Conservation (phyloP, 2,888 invertebrate species). For the Amphipyra tragopoginis region DNA sequence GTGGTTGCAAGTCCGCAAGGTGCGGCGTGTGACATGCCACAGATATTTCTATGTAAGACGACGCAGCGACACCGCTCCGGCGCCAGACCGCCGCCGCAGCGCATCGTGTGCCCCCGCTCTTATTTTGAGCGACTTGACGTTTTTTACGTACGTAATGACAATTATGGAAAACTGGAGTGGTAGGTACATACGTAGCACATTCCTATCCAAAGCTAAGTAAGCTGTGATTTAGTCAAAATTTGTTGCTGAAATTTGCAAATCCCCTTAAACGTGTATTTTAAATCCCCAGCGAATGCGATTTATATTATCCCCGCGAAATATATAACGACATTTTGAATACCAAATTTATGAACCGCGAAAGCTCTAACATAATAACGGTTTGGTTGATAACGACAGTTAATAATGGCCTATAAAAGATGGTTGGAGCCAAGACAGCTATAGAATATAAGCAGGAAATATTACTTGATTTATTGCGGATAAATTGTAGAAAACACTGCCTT, state of each 20-base stretch:
- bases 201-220: neutral
- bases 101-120: no score
- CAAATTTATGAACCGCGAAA: conserved; percentile 13
- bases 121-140: no score
- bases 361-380: conserved; percentile 5
- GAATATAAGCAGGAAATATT: conserved; percentile 4
- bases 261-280: neutral
- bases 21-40: no score
- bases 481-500: neutral
- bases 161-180: no score
- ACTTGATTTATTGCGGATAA: conserved; percentile 1
- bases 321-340: conserved; percentile 6
- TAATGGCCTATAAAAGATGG: conserved; percentile 12
- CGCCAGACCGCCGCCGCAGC: no score
- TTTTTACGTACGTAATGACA: no score
- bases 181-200: no score
- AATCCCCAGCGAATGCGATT: neutral
- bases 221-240: conserved; percentile 1
- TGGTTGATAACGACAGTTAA: conserved; percentile 9
- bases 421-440: neutral
- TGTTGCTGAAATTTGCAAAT: conserved; percentile 3
- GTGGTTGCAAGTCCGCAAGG: no score
- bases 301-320: conserved; percentile 5
- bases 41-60: no score
- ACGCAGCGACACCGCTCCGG: no score